Conservation (phyloP, 2,797 vertebrate species). For the Eurystomus glaucurus region DNA sequence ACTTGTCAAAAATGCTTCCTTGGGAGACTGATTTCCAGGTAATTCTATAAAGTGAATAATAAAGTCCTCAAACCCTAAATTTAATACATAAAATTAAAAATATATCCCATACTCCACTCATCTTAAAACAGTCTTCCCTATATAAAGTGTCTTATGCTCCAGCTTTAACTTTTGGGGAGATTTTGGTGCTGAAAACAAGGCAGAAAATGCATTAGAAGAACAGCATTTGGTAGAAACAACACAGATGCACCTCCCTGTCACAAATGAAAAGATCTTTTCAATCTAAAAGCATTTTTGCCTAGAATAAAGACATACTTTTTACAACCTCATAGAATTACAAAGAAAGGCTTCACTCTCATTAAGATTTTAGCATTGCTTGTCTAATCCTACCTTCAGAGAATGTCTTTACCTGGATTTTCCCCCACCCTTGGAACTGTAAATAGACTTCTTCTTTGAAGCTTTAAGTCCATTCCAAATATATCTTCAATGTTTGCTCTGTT, state of each 20-base stretch:
- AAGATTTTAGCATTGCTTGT: background rate
- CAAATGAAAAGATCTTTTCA: background rate
- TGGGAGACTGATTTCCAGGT: background rate
- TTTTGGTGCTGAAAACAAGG: background rate
- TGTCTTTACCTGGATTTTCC: background rate
- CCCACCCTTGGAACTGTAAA: background rate
- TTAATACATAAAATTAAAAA: background rate
- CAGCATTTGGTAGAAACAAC: background rate
- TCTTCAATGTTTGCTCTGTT: slow-evolving; percentile 62
- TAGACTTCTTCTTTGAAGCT: slow-evolving; percentile 68
- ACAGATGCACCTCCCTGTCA: background rate
- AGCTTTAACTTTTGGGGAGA: background rate
- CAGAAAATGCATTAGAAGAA: background rate
- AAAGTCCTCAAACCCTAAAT: background rate
- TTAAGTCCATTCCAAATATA: slow-evolving; percentile 75
- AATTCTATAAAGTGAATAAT: background rate
- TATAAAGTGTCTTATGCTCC: background rate
- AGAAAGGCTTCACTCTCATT: background rate
- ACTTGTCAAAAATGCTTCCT: background rate
- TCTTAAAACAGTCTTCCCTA: background rate
- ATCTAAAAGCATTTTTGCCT: background rate
- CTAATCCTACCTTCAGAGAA: slow-evolving; percentile 1
- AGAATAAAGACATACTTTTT: background rate
- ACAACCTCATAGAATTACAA: background rate
- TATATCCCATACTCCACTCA: background rate